Percentiles rank a stretch among this genome's conserved stretches.
Evolutionary conservation across 2,797 vertebrate species (phyloP).

Genomic region (Clarias fuscus): DNA sequence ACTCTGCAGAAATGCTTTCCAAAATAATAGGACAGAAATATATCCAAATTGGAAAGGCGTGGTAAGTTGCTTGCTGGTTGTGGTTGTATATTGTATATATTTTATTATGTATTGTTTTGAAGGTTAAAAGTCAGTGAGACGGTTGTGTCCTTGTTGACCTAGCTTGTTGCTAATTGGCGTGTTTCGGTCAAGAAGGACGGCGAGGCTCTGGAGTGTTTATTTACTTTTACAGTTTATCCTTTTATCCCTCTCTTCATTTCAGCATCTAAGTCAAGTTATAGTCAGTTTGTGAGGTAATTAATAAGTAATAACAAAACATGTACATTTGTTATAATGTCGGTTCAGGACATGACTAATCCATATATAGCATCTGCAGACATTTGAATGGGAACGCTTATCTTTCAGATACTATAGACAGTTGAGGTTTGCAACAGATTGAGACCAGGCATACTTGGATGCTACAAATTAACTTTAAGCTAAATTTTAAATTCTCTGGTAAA

Average conservation of each 20-base stretch:
- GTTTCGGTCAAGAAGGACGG: slow-evolving; percentile 20
- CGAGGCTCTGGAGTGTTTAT: not conserved
- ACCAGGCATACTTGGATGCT: not conserved
- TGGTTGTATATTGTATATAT: not conserved
- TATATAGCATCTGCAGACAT: too few species aligned
- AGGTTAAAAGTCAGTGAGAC: not conserved
- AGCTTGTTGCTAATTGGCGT: slow-evolving; percentile 5
- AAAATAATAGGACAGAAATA: slow-evolving; percentile 72
- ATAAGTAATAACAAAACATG: not conserved
- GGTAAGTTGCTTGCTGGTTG: slow-evolving; percentile 60
- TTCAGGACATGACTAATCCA: not conserved
- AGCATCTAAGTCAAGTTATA: too few species aligned
- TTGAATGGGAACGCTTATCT: not conserved
- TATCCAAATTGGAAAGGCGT: slow-evolving; percentile 66
- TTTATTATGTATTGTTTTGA: not conserved
- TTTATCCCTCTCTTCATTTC: not conserved
- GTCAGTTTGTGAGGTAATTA: not conserved
- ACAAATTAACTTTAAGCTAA: not conserved
- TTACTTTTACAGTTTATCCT: too few species aligned
- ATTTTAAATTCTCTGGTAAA: not conserved
- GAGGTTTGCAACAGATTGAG: not conserved
- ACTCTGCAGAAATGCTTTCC: slow-evolving; percentile 61
- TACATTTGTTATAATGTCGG: not conserved
- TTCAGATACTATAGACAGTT: not conserved
- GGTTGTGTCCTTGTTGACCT: slow-evolving; percentile 47